phyloP scores from a whole-genome alignment of 30 jellyfish, hydroid and myxozoan genomes.

The Mastigias papua region DNA sequence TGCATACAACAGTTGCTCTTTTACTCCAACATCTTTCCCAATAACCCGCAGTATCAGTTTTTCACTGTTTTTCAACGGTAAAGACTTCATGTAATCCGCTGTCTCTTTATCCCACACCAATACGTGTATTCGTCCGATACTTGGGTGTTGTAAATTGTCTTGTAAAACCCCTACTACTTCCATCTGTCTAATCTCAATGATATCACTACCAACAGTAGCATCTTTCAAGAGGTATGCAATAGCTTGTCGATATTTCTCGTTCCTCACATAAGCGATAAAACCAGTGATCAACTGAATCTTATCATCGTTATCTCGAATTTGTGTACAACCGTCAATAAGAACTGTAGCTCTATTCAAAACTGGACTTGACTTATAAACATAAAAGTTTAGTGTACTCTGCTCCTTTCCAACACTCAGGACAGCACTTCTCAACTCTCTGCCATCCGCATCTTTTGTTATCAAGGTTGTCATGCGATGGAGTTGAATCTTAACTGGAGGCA shows the following conservation, averaged over 20 bases:
- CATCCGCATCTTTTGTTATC: no score
- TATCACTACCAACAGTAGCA: no score
- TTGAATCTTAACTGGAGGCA: no score
- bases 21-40: slow-evolving; percentile 4
- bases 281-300: slow-evolving; percentile 13
- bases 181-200: slow-evolving; percentile 28
- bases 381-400: no score
- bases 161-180: slow-evolving; percentile 21
- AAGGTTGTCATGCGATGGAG: no score
- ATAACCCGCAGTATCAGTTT: slow-evolving; percentile 7
- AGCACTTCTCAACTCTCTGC: no score
- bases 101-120: slow-evolving; percentile 7
- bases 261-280: slow-evolving; percentile 6
- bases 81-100: slow-evolving; percentile 15
- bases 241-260: not conserved
- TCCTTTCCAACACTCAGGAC: no score
- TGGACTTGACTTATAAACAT: no score
- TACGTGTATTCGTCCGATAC: slow-evolving; percentile 2
- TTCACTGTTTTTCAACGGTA: slow-evolving; percentile 30
- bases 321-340: no score
- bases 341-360: no score
- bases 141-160: not conserved
- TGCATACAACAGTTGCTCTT: slow-evolving; percentile 15
- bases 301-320: no score
- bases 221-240: not conserved